phyloP scores from a whole-genome alignment of 2,888 invertebrate genomes.

The Digitonthophagus gazella region DNA sequence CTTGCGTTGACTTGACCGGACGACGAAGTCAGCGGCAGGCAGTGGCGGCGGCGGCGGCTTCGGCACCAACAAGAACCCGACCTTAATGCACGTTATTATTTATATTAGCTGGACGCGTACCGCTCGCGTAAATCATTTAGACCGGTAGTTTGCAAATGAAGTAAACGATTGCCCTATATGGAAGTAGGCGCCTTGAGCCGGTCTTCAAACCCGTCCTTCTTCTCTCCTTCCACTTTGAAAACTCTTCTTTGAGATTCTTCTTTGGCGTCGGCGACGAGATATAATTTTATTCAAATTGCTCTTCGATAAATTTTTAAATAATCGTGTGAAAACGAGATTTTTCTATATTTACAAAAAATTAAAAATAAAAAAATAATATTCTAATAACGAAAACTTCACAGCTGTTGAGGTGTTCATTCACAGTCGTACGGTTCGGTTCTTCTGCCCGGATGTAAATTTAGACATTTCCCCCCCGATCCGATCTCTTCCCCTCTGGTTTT shows the following conservation, averaged over 20 bases:
- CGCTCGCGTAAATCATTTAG: conserved; percentile 26
- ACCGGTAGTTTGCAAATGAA: conserved; percentile 27
- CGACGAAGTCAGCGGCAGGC: neutral
- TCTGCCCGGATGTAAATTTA: conserved; percentile 11
- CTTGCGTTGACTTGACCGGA: neutral
- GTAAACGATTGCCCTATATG: conserved; percentile 27
- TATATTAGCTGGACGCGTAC: conserved; percentile 15
- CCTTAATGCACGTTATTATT: conserved; percentile 16
- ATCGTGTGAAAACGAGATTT: too few relatives aligned
- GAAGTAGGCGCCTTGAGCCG: conserved; percentile 15
- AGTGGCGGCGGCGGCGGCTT: too few relatives aligned
- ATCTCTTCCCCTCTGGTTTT: conserved; percentile 5
- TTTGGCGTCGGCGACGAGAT: neutral
- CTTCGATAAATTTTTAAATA: too few relatives aligned
- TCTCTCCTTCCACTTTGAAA: neutral
- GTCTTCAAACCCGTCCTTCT: neutral
- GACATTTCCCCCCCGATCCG: neutral
- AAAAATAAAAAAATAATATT: too few relatives aligned
- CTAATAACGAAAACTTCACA: conserved; percentile 1
- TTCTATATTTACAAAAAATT: too few relatives aligned
- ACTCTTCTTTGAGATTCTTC: neutral
- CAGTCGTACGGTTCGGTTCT: neutral
- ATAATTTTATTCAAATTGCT: conserved; percentile 29
- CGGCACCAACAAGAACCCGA: neutral
- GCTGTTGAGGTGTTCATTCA: conserved; percentile 18